These are phyloP conservation scores for Excalfactoria chinensis DNA, from an alignment of 2,113 vertebrate genomes.

Conservation along the genomic window DNA sequence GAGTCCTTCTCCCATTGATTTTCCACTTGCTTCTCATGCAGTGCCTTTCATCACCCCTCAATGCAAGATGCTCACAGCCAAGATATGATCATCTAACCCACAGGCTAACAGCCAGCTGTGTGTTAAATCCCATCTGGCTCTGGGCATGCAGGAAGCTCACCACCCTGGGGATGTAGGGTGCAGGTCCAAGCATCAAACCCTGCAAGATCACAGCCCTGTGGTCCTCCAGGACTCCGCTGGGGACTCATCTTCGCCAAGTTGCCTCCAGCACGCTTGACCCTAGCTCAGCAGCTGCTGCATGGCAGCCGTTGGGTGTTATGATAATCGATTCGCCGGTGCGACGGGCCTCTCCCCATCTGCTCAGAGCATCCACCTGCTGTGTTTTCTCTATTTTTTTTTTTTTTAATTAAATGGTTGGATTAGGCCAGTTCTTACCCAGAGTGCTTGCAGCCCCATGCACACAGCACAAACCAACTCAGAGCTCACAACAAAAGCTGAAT, in stretches of 20 bases:
- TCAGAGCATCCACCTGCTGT: conserved; percentile 65
- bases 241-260: not conserved
- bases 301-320: conserved; percentile 62
- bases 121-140: fast-evolving
- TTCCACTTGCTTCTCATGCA: not conserved
- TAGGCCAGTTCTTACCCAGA: not conserved
- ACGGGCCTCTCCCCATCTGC: conserved; percentile 54
- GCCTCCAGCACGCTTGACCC: not conserved
- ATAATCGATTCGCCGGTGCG: not conserved
- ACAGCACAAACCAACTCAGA: not conserved
- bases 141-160: not conserved
- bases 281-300: not conserved
- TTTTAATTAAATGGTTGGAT: conserved; percentile 28
- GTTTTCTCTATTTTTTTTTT: not conserved
- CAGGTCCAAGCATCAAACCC: not conserved
- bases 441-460: not conserved
- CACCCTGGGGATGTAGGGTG: not conserved
- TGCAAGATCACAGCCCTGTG: not conserved
- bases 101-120: fast-evolving
- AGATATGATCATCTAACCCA: not conserved
- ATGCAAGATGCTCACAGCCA: fast-evolving
- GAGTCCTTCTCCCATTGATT: not conserved
- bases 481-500: not conserved
- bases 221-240: conserved; percentile 26
- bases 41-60: not conserved